These are phyloP conservation scores for Melanostigma gelatinosum DNA, from an alignment of 2,113 vertebrate genomes.

Conservation along the genomic window DNA sequence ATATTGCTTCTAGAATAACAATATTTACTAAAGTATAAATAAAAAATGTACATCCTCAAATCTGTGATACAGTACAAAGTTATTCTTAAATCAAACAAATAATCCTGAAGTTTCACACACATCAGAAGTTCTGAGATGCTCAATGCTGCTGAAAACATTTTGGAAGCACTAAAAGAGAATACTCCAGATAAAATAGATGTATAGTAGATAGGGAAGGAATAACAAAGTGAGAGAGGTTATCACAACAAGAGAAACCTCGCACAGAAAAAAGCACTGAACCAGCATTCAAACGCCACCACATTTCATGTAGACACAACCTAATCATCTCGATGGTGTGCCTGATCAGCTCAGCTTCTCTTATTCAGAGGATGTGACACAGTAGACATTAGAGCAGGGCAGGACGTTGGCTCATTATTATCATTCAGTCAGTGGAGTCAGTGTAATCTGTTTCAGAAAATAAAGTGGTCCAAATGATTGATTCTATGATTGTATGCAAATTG, in stretches of 20 bases:
- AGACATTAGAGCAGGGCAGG: too few relatives aligned
- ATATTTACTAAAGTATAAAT: neutral
- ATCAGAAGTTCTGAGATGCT: neutral
- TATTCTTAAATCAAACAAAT: neutral
- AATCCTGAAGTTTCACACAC: neutral
- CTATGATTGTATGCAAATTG: neutral
- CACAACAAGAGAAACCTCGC: neutral
- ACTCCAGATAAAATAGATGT: neutral
- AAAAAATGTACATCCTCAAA: neutral
- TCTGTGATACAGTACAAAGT: neutral
- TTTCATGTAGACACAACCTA: neutral
- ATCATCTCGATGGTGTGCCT: neutral
- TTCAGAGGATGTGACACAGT: too few relatives aligned
- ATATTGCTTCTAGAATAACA: constrained; percentile 4
- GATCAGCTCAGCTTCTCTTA: neutral
- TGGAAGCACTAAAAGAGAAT: too few relatives aligned
- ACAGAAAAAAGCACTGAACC: neutral
- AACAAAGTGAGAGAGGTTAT: neutral
- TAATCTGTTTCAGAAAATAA: too few relatives aligned
- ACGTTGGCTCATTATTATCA: too few relatives aligned
- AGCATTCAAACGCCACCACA: neutral
- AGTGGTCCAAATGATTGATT: neutral
- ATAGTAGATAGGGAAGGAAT: neutral
- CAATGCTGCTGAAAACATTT: neutral
- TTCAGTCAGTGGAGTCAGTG: too few relatives aligned